Base-by-base conservation (phyloP, 2,888 invertebrate genomes). In the Sabatieria punctata region DNA sequence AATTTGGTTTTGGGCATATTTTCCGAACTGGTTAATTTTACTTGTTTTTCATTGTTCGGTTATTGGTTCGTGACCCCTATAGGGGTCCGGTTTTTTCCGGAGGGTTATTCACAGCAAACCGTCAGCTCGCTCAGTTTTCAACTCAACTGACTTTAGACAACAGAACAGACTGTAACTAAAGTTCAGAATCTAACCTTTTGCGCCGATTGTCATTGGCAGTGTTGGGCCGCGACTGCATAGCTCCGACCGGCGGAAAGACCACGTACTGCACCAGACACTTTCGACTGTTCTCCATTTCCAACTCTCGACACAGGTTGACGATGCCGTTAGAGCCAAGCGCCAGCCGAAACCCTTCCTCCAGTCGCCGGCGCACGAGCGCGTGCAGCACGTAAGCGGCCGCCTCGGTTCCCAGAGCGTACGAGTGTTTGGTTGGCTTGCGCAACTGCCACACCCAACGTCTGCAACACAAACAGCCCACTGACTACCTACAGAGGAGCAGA, bases 311-410 rank as follows among this genome's bases (percentile, higher is more conserved):
- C 77, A 82, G 75, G 50, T 79, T 82, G 53, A 79, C 74, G 45
- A 81, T 78, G 11, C 82, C 82, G 46, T 77, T 74, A 33, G 76
- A 72, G 15, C 79, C 78, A 64, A 78, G 76, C 13, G 79, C 78
- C 64, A 82, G 78, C 58, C 74, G 74, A 61, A 80, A 83, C 4
- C 81, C 81, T 66, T 83, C 80, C 52, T 77, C 75, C 15, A 82
- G 67, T 25, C 82, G 71, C 65, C 79, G 76, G 21, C 54, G 38
- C 19, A 52, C 19, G 11, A 80, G 69, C 18, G 77, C 77, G 33
- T 76, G 75, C 25, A 80, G 69, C 55, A 80, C 77, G 55, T 77
- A 71, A 2, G 78, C 76, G 27, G 79, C 71, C 2, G 77, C 75
- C 39, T 71, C 69, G 53, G 75, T 69, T 49, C 73, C 73, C 37